A percentile compares a stretch with the other conserved stretches of the same genome.
phyloP scores from a whole-genome alignment of 2,888 invertebrate genomes.

The Lampropteryx suffumata region DNA sequence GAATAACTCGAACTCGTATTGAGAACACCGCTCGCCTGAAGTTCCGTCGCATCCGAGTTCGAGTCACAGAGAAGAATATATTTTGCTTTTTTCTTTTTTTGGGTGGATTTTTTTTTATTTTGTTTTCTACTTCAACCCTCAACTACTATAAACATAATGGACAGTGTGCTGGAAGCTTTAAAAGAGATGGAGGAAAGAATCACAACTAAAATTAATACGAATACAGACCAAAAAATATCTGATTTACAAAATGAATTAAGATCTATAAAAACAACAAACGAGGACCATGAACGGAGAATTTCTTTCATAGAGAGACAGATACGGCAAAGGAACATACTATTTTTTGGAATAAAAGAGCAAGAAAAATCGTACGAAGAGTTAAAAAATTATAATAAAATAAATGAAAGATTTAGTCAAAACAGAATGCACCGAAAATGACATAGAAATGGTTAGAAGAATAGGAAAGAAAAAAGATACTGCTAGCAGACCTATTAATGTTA shows the following conservation, averaged over 20 bases:
- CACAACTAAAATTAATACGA: background rate
- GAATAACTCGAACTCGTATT: no score
- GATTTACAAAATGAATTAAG: background rate
- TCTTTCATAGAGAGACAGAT: background rate
- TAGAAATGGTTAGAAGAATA: no score
- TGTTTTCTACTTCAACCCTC: no score
- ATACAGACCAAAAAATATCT: background rate
- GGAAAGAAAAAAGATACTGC: no score
- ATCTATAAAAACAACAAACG: background rate
- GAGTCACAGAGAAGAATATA: no score
- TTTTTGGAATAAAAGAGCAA: background rate
- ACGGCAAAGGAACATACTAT: background rate
- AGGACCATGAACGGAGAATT: background rate
- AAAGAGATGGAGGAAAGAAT: background rate
- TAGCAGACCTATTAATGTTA: background rate
- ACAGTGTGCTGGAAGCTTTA: background rate
- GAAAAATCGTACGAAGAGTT: background rate
- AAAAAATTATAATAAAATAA: background rate
- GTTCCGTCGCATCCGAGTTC: no score
- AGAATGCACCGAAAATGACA: background rate
- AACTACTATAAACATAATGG: no score
- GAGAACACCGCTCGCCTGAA: no score
- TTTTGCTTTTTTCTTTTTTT: no score
- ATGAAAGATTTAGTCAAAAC: background rate
- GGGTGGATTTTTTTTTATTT: no score